Conservation (phyloP, 2,797 vertebrate species). For the Odontamblyopus lacepedii region DNA sequence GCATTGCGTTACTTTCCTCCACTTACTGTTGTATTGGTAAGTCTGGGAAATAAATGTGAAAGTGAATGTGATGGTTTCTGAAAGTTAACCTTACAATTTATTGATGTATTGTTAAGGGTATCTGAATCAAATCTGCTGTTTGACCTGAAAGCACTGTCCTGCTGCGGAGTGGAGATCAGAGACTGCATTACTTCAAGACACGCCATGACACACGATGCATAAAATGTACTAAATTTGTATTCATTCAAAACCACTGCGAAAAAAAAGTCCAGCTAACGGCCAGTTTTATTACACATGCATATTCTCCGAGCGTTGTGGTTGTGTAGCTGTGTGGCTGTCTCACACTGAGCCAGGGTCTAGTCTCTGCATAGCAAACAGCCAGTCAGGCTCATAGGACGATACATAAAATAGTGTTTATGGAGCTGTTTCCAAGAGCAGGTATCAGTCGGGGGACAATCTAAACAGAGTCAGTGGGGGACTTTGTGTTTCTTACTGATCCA, state of each 20-base stretch:
- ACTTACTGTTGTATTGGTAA: not conserved
- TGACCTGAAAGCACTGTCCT: not conserved
- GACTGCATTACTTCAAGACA: not conserved
- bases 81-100: not conserved
- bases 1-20: too few species aligned
- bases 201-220: conserved; percentile 21
- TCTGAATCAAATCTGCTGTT: not conserved
- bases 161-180: not conserved
- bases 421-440: conserved; percentile 44
- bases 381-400: conserved; percentile 39
- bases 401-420: conserved; percentile 30
- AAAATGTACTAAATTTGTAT: conserved; percentile 30
- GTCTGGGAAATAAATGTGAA: not conserved
- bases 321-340: conserved; percentile 45
- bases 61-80: not conserved
- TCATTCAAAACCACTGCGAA: conserved; percentile 10
- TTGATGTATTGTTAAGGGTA: not conserved
- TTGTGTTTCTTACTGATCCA: conserved; percentile 54
- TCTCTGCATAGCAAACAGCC: conserved; percentile 54
- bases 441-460: conserved; percentile 53
- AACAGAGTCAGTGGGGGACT: conserved; percentile 48
- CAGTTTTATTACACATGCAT: conserved; percentile 37
- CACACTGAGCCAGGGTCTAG: conserved; percentile 46
- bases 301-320: conserved; percentile 41
- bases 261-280: conserved; percentile 28